phyloP scores from a whole-genome alignment of 2,888 invertebrate genomes.

The Drosophila robusta region DNA sequence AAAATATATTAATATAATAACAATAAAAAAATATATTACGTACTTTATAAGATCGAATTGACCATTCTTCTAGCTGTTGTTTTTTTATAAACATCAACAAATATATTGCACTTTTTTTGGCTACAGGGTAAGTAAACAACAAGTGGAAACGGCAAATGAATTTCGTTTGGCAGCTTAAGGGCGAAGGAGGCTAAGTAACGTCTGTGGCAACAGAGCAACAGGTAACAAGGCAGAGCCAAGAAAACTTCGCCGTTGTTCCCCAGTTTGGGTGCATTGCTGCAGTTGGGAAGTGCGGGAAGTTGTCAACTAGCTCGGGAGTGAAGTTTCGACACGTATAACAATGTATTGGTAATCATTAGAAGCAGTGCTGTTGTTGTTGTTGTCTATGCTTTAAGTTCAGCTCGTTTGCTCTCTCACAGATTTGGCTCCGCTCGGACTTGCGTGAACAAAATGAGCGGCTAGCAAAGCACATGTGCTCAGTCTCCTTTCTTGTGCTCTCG shows the following conservation, averaged over 20 bases:
- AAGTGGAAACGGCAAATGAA: background rate
- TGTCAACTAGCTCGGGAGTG: background rate
- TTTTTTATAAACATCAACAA: too few species aligned
- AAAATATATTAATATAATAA: too few species aligned
- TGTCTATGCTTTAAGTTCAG: background rate
- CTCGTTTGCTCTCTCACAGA: background rate
- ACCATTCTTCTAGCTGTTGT: too few species aligned
- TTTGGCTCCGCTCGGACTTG: background rate
- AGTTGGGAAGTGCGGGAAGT: background rate
- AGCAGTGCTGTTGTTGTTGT: background rate
- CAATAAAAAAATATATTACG: too few species aligned
- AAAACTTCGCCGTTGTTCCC: background rate
- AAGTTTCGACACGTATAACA: background rate
- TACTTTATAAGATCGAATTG: too few species aligned
- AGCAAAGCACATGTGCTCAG: background rate
- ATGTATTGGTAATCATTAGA: constrained; percentile 4
- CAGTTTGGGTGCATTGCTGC: background rate
- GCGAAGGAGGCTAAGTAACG: background rate
- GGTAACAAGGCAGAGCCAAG: constrained; percentile 2
- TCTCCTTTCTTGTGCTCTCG: background rate
- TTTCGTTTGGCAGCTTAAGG: background rate
- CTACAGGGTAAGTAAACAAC: background rate
- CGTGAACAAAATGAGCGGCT: too few species aligned
- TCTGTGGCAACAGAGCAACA: constrained; percentile 31
- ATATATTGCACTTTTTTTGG: too few species aligned